Conservation (phyloP, 2,888 invertebrate species). For the Malthinus flaveolus region DNA sequence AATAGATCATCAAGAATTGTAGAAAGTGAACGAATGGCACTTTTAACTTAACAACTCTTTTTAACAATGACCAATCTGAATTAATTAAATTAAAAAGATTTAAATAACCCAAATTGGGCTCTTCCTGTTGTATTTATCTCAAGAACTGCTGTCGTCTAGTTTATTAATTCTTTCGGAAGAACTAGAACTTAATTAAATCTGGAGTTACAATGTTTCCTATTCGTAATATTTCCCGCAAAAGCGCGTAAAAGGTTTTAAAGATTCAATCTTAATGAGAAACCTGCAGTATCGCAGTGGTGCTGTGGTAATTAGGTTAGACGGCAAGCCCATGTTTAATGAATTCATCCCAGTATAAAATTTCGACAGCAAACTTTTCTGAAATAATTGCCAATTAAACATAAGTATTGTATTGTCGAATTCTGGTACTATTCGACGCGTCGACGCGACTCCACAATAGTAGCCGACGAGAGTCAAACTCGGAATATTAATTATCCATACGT, state of each 20-base stretch:
- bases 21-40: no score
- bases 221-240: conserved; percentile 40
- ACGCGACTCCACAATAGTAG: conserved; percentile 8
- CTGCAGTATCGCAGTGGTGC: conserved; percentile 18
- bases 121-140: conserved; percentile 48
- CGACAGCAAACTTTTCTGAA: conserved; percentile 45
- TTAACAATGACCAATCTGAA: no score
- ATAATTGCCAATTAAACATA: conserved; percentile 48
- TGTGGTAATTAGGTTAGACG: conserved; percentile 25
- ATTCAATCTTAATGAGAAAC: conserved; percentile 21
- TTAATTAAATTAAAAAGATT: conserved; percentile 37
- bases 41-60: no score
- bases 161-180: conserved; percentile 51
- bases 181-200: conserved; percentile 51
- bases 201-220: conserved; percentile 48
- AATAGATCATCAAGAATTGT: no score
- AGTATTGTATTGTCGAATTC: conserved; percentile 24
- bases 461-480: not conserved
- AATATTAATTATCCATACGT: not conserved
- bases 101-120: conserved; percentile 50
- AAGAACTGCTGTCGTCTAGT: conserved; percentile 46
- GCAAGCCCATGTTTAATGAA: conserved; percentile 27
- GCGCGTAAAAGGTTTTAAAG: conserved; percentile 26
- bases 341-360: conserved; percentile 42
- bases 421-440: conserved; percentile 19